Percentiles rank a stretch among this genome's conserved stretches.
These are phyloP conservation scores for Willowsia nigromaculata DNA, from an alignment of 2,888 invertebrate genomes.

Conservation along the genomic window DNA sequence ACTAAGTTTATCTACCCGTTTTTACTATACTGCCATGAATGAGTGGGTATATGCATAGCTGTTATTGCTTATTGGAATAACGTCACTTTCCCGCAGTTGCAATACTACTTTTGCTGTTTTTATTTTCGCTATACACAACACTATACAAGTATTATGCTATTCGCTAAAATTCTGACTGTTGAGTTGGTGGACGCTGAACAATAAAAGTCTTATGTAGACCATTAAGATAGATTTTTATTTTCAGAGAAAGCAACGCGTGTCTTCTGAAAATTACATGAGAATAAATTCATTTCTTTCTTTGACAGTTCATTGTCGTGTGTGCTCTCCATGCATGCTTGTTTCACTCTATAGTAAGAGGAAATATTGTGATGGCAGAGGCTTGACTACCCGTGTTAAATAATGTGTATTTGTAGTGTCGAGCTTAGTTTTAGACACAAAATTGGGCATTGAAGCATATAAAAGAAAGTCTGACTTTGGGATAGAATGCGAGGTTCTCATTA, in stretches of 20 bases:
- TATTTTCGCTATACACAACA: not conserved
- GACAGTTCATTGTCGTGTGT: not conserved
- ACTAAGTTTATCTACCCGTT: not conserved
- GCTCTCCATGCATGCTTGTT: not conserved
- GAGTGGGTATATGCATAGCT: not conserved
- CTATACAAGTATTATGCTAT: not conserved
- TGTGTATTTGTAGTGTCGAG: too few relatives aligned
- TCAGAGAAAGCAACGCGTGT: constrained; percentile 10
- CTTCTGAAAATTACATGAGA: constrained; percentile 6
- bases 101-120: not conserved
- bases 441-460: too few relatives aligned
- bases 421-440: too few relatives aligned
- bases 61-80: not conserved
- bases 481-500: too few relatives aligned
- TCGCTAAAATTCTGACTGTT: not conserved
- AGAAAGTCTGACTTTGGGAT: too few relatives aligned
- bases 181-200: not conserved
- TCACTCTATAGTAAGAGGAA: too few relatives aligned
- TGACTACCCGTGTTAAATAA: too few relatives aligned
- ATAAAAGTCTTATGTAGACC: not conserved
- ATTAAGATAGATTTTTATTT: not conserved
- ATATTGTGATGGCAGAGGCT: too few relatives aligned
- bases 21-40: not conserved
- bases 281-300: not conserved
- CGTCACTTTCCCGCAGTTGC: not conserved